Evolutionary conservation across 2,797 vertebrate genomes (phyloP).

Genomic region (Acanthornis magna): DNA sequence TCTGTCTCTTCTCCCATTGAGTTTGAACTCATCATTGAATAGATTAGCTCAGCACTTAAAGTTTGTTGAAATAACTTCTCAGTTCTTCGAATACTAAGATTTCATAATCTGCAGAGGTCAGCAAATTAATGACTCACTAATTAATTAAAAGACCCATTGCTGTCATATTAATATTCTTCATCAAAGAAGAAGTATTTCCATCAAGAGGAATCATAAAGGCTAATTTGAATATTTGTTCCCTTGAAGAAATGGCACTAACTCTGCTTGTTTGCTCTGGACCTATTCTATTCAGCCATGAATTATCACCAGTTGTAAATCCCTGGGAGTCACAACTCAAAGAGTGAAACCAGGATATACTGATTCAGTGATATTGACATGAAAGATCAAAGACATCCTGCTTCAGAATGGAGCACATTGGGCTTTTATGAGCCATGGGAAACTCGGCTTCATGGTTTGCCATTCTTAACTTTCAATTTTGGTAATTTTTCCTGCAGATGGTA

Average conservation of each 20-base stretch:
- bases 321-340: background rate
- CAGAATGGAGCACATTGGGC: background rate
- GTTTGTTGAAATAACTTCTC: background rate
- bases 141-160: background rate
- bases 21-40: background rate
- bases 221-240: background rate
- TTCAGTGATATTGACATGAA: background rate
- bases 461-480: background rate
- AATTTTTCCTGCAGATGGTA: background rate
- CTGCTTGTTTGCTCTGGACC: background rate
- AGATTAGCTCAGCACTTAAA: conserved; percentile 14
- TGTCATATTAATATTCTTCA: background rate
- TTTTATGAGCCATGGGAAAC: background rate
- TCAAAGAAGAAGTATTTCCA: background rate
- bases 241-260: background rate
- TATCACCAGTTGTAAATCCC: background rate
- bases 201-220: background rate
- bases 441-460: background rate
- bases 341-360: background rate
- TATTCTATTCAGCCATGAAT: background rate
- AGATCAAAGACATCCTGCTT: background rate
- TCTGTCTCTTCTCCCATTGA: background rate
- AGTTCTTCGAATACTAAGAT: background rate
- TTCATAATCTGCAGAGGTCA: background rate
- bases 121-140: background rate